phyloP scores from a whole-genome alignment of 1,140 invertebrate species.

The Hydropsyche tenuis region DNA sequence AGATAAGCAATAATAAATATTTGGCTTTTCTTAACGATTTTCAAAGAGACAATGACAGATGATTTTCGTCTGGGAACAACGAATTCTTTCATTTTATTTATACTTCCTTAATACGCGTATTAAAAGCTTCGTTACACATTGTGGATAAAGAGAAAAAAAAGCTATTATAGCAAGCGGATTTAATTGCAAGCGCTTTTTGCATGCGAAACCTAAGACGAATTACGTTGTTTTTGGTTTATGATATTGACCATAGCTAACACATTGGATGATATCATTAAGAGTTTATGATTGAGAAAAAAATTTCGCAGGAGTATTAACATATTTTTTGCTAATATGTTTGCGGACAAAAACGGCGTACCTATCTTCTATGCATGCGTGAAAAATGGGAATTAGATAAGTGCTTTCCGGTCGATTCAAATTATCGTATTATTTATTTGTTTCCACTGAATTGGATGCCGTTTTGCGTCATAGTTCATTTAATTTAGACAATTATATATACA shows the following conservation, averaged over 20 bases:
- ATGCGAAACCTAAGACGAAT: background rate
- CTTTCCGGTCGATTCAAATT: slow-evolving; percentile 21
- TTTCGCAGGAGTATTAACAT: background rate
- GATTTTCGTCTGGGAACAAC: slow-evolving; percentile 13
- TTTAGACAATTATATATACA: too few relatives aligned
- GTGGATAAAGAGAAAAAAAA: background rate
- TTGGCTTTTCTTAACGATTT: too few relatives aligned
- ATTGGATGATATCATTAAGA: slow-evolving; percentile 17
- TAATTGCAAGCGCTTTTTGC: slow-evolving; percentile 8
- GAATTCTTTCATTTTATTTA: background rate
- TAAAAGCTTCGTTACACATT: slow-evolving; percentile 23
- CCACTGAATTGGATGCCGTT: background rate
- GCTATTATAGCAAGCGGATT: background rate
- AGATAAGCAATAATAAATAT: too few relatives aligned
- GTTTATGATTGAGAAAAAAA: background rate
- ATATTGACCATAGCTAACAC: slow-evolving; percentile 1
- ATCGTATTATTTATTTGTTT: slow-evolving; percentile 8
- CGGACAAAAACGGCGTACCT: too few relatives aligned
- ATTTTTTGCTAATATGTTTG: too few relatives aligned
- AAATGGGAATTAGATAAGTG: slow-evolving; percentile 16
- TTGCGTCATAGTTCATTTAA: background rate
- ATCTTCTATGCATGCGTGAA: background rate
- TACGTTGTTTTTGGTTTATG: slow-evolving; percentile 2
- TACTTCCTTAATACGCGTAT: background rate
- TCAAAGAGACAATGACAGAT: slow-evolving; percentile 19